Base-by-base conservation (phyloP, 2,888 invertebrate species). In the Notodonta dromedarius region DNA sequence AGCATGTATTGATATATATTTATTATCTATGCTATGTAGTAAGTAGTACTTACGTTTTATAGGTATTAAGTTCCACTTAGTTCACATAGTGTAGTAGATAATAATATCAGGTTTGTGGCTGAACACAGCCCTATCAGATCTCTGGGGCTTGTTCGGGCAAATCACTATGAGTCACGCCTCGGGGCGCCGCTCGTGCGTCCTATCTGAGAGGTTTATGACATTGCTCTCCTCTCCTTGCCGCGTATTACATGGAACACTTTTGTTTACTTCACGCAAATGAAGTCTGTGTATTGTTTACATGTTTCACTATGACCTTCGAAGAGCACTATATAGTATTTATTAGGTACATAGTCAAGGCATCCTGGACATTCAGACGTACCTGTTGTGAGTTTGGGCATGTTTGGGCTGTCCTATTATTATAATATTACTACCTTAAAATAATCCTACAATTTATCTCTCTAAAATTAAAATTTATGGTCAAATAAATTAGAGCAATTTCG, bases 121-220 rank as follows among this genome's bases (percentile, higher is more conserved):
- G 13, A n/a, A 46, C 6, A 9, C 54, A 54, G 39, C 54, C 54
- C 54, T 54, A 39, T 5, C 7, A 39, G 39, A 13, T n/a, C 2
- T 13, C 8, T 6, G 39, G 5, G 14, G 35, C 39, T 54, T 54
- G 39, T 54, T 54, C 35, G 35, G 39, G n/a, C n/a, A 54, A 54
- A 54, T 54, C 54, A 35, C n/a, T n/a, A 39, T 54, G 39, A 39
- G 39, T 54, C 54, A 54, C 39, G 54, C 39, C 39, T 39, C 54
- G 54, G 39, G 39, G 35, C 54, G 39, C 39, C 54, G 54, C 24
- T 24, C 24, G 35, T 39, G 54, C 54, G 39, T 39, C 35, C 52
- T 54, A 54, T 54, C 54, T 39, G 39, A 24, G n/a, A 13, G 39
- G 16, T 52, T 52, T 52, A 52, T 32, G 13, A 16, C 52, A 32